Evolutionary conservation across 2,113 vertebrate genomes (phyloP), one percentile per base, ranked within the genome.

Genomic region (Passer montanus): DNA sequence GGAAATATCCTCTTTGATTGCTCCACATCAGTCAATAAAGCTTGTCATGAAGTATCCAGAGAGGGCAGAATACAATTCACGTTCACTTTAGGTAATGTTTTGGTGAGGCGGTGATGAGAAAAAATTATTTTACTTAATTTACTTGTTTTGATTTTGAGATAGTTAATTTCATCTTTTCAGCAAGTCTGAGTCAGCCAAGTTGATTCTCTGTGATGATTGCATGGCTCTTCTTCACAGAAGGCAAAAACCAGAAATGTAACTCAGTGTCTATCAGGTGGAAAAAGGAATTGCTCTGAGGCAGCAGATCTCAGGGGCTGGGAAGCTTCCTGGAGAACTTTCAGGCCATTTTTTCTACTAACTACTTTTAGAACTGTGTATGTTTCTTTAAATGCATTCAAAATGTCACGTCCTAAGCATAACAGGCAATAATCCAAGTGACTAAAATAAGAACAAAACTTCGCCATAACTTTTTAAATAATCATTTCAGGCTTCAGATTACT

Each of bases 401-500:
- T 68, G 47, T 55, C 56, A 56, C 26, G 2, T 88, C 47, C 50
- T 87, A 66, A 91, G 85, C 35, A 67, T 66, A 91, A 55, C 43
- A 58, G 44, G 52, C 82, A 84, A 12, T 74, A 77, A 74, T 88
- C 72, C 68, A 88, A 74, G 58, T 84, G n/a, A 60, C 79, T 94
- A 89, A 93, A 94, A 66, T 87, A 70, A 64, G 64, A 75, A 60
- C 19, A 81, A 86, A 92, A 89, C n/a, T 70, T 94, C 24, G 33
- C 55, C 11, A 5, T 88, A 90, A 70, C 37, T 75, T 93, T 8
- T 1, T 3, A 81, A 84, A 83, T 89, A 73, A 59, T 70, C 0
- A 43, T 66, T 91, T 84, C 50, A 67, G 19, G 33, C 50, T 66
- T 90, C 50, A 83, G 18, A 63, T 80, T 91, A 44, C 92, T 92